Base-by-base conservation (phyloP, 2,888 invertebrate genomes). In the Tetanocera ferruginea region DNA sequence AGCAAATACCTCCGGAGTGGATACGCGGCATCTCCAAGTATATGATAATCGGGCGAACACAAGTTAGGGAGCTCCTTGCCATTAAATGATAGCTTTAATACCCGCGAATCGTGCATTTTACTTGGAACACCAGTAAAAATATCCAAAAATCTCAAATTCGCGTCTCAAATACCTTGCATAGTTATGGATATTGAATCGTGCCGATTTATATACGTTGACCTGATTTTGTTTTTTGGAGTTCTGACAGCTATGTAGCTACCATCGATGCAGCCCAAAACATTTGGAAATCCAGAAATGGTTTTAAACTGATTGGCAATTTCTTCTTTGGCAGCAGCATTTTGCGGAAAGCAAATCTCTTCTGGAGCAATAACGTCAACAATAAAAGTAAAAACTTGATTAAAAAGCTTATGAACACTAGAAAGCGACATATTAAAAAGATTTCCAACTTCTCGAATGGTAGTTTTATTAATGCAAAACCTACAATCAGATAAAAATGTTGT, bases 121-220 rank as follows among this genome's bases (percentile, higher is more conserved):
- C 83, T 82, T 6, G 85, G 84, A 2, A 80, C 23, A 6, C 86
- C 86, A 19, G 83, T 84, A 79, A 83, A 86, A 4, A 85, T 83
- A 80, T 86, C 85, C 1, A 85, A 74, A 78, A 85, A 86, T 67
- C 73, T 78, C 74, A 81, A 82, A 1, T 83, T 82, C 3, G 77
- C 19, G 76, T 86, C 84, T 76, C 85, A 88, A 52, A 87, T 85
- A 11, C 82, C 85, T 79, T 87, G 86, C 25, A 87, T 70, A 5
- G 84, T 86, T 31, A 86, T 37, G 11, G 78, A 80, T 23, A 76
- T 31, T 3, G 55, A 28, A 57, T 81, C 79, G 31, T 80, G 75
- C 31, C 86, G 80, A 74, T 88, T 87, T 3, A 83, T 81, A 79
- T 86, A 87, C 5, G 85, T 87, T 1, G 81, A 85, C 79, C 84